Evolutionary conservation across 1,140 invertebrate species (phyloP).

Genomic region (Halesus radiatus): DNA sequence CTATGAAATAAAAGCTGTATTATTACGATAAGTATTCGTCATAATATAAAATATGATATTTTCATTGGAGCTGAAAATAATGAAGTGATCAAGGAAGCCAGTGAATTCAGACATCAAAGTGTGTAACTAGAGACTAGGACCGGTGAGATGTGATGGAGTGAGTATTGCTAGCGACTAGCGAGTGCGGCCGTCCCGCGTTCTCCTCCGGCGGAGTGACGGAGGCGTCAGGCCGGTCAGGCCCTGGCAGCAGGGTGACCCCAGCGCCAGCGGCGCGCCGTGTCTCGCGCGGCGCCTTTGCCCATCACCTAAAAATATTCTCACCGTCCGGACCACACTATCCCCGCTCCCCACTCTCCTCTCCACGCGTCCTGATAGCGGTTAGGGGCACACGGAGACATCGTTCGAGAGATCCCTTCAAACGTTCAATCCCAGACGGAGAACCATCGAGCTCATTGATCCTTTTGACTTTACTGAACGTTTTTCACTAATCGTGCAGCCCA

Average conservation of each 20-base stretch:
- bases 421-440: background rate
- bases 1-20: background rate
- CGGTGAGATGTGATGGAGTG: background rate
- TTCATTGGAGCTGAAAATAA: background rate
- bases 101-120: background rate
- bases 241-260: background rate
- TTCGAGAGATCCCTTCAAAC: background rate
- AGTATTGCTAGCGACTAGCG: no score
- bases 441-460: no score
- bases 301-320: conserved; percentile 47
- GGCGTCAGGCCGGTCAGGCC: no score
- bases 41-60: no score
- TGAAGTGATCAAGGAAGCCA: background rate
- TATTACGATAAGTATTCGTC: no score
- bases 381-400: background rate
- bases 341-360: no score
- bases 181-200: background rate
- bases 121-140: background rate
- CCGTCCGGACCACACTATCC: conserved; percentile 1
- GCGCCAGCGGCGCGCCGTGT: background rate
- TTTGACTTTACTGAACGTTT: no score
- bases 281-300: conserved; percentile 45
- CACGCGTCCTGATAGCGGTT: background rate
- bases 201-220: background rate
- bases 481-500: no score